phyloP scores from a whole-genome alignment of 2,113 vertebrate genomes.

The Tragelaphus imberbis region DNA sequence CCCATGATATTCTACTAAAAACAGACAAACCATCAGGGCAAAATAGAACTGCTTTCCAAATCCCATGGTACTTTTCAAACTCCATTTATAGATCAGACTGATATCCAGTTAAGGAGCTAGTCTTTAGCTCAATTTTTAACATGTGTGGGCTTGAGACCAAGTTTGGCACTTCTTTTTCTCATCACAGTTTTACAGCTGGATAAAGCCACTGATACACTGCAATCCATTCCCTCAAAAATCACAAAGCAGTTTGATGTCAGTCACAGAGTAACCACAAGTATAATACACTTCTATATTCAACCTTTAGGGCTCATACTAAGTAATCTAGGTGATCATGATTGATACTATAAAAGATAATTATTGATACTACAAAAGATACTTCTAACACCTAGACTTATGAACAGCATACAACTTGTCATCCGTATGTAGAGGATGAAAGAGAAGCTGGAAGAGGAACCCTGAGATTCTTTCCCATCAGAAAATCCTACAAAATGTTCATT shows the following conservation, averaged over 20 bases:
- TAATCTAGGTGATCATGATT: background rate
- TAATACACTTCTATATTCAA: background rate
- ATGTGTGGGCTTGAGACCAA: conserved; percentile 42
- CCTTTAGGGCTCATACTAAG: background rate
- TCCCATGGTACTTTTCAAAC: conserved; percentile 40
- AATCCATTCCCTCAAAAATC: background rate
- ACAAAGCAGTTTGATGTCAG: background rate
- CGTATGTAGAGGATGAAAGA: background rate
- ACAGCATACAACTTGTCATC: background rate
- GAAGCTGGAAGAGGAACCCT: background rate
- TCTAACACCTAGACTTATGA: background rate
- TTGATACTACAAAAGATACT: background rate
- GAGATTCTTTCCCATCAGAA: background rate
- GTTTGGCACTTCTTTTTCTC: conserved; percentile 18
- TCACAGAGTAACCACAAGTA: background rate
- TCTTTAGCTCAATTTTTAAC: conserved; percentile 16
- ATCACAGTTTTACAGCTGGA: conserved; percentile 28
- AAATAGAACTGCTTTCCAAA: conserved; percentile 32
- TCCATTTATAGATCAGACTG: conserved; percentile 52
- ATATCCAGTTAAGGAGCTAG: conserved; percentile 10
- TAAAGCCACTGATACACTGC: background rate
- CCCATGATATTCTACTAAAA: conserved; percentile 45
- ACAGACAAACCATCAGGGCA: conserved; percentile 28
- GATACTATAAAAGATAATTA: background rate
- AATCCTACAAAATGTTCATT: background rate